Evolutionary conservation across 2,113 vertebrate species (phyloP), one percentile per base, ranked within the genome.

Genomic region (Petaurus breviceps): DNA sequence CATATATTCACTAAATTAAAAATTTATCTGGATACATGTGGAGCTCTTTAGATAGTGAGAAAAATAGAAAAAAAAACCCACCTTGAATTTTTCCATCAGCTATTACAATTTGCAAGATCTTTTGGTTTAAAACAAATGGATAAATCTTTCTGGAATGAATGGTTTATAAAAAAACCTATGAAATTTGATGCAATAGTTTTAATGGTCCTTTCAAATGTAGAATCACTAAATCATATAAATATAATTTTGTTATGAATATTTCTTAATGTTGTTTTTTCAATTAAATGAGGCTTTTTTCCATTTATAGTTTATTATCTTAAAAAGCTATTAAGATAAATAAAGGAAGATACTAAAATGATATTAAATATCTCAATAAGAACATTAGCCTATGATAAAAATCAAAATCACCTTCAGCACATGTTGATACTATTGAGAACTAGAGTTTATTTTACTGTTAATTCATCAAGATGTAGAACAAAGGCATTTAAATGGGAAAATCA

Each of bases 21-120:
- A 93, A 94, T 93, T 94, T 95, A 93, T 91, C 89, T 94, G 31
- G 28, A 97, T 95, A 52, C 94, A 95, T 93, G 16, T 92, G 95
- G 96, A 97, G 57, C 8, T 19, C 94, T 51, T 47, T 84, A 26
- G 28, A 95, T 90, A 96, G 89, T 43, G 54, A 93, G 89, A 47
- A 84, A 97, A 95, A 95, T 28, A 96, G 3, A 31, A 8, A n/a
- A 2, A 24, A 94, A 50, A 61, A 12, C 25, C n/a, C n/a, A n/a
- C n/a, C 16, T 51, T 94, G 54, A 3, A 92, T 68, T 90, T 96
- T 97, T 95, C 28, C 90, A 93, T 51, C 92, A 51, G 89, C 77
- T 94, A 96, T 57, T 96, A 43, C 68, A 95, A 93, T 47, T 95
- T 90, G 46, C 77, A 96, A 52, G 93, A 93, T 3, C 11, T 93